Evolutionary conservation across 2,797 vertebrate species (phyloP).

Genomic region (Synanceia verrucosa): DNA sequence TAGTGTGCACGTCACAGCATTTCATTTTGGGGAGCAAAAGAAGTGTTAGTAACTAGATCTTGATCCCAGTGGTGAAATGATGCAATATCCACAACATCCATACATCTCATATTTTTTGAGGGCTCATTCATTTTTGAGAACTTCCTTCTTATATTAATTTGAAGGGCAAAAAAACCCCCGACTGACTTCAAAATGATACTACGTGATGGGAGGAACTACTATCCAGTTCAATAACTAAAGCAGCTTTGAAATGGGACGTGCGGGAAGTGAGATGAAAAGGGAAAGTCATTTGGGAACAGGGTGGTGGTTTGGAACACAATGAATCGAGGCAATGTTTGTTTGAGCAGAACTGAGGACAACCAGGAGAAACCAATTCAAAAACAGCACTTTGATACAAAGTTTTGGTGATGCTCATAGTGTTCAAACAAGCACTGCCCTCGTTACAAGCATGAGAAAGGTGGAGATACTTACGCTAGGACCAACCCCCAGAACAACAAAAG

Average conservation of each 20-base stretch:
- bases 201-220: background rate
- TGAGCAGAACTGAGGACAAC: constrained; percentile 46
- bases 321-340: constrained; percentile 61
- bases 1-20: constrained; percentile 23
- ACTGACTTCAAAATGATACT: background rate
- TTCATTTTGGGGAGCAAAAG: constrained; percentile 8
- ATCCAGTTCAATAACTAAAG: constrained; percentile 42
- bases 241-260: constrained; percentile 59
- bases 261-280: constrained; percentile 53
- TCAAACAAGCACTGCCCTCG: constrained; percentile 66
- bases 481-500: constrained; percentile 43
- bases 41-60: constrained; percentile 10
- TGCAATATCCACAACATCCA: constrained; percentile 26
- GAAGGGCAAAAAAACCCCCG: background rate
- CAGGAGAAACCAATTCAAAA: constrained; percentile 10
- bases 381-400: background rate
- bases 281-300: constrained; percentile 45
- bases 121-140: background rate
- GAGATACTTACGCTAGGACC: constrained; percentile 35
- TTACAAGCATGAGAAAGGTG: constrained; percentile 30
- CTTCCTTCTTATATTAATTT: background rate
- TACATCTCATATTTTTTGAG: background rate
- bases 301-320: constrained; percentile 40
- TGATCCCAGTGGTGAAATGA: constrained; percentile 18
- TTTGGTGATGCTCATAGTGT: constrained; percentile 17